Base-by-base conservation (phyloP, 2,113 vertebrate species). In the Ciconia maguari region DNA sequence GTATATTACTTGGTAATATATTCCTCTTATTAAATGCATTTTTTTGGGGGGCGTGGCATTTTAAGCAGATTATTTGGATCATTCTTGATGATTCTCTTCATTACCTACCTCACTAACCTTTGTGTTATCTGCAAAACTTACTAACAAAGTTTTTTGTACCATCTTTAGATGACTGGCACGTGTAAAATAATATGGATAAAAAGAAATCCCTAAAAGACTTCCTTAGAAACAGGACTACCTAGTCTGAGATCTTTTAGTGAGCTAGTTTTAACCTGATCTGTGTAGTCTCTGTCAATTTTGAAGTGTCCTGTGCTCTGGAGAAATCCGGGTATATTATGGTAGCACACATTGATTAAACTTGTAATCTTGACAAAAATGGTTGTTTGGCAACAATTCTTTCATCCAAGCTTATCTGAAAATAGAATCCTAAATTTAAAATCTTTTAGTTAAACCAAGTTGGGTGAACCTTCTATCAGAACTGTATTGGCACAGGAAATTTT, bases 11-110 rank as follows among this genome's bases (percentile, higher is more conserved):
- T 55, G 22, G 7, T 71, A 79, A 65, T 10, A 44, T 32, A 58
- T 20, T 20, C 2, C 55, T 42, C 8, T 46, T 66, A 62, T 18
- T 24, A 83, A 93, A 86, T 52, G 2, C 34, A 7, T 17, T 20
- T n/a, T 79, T 51, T 19, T 3, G 1, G 4, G 3, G 10, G 2
- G 1, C 1, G 3, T 36, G 10, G 3, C 7, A 79, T 87, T 87
- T 91, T 57, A 82, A 89, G 10, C 4, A 64, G n/a, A 48, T 77
- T 83, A 27, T 91, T 81, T 83, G 30, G 7, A 25, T 76, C 13
- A 26, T 93, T 88, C 36, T 65, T 72, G n/a, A 46, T 85, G 34
- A 48, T 69, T 20, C 3, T 82, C 7, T 64, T 70, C 10, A 30
- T 52, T 85, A 41, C 8, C 18, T 87, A 55, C n/a, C 7, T 41